Conservation (phyloP, 2,113 vertebrate species). For the Zeus faber region DNA sequence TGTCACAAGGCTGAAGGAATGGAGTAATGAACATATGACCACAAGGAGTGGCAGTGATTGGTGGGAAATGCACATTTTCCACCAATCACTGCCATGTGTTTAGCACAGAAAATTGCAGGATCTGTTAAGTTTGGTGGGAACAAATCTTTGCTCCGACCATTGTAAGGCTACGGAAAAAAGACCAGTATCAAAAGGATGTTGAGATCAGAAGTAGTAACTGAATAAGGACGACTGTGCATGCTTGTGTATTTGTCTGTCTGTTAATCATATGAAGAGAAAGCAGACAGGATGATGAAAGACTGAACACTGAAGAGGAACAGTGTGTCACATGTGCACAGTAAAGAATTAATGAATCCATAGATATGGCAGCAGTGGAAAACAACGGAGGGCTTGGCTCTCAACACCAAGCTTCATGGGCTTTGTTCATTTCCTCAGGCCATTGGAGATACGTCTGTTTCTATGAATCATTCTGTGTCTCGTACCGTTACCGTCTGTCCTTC, state of each 20-base stretch:
- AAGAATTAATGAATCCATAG: not conserved
- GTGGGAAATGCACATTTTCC: no score
- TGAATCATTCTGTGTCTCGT: not conserved
- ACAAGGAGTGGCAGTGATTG: no score
- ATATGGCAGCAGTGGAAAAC: not conserved
- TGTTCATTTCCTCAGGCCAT: not conserved
- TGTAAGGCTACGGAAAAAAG: no score
- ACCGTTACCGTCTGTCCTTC: not conserved
- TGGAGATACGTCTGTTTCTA: not conserved
- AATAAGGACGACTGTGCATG: slow-evolving; percentile 15
- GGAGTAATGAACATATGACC: no score
- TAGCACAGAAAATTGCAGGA: no score
- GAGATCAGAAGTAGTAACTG: no score
- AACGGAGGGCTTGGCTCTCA: slow-evolving; percentile 9
- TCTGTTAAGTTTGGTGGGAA: no score
- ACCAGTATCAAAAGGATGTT: no score
- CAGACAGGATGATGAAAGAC: not conserved
- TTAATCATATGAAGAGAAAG: not conserved
- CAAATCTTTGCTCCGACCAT: no score
- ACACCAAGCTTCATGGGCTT: slow-evolving; percentile 1
- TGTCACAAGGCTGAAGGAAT: no score
- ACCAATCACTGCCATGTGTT: no score
- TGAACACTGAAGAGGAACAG: not conserved
- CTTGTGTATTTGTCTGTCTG: slow-evolving; percentile 10
- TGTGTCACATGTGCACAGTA: not conserved